Evolutionary conservation across 1,140 invertebrate species (phyloP), one percentile per base, ranked within the genome.

Genomic region (Bicyclus anynana): DNA sequence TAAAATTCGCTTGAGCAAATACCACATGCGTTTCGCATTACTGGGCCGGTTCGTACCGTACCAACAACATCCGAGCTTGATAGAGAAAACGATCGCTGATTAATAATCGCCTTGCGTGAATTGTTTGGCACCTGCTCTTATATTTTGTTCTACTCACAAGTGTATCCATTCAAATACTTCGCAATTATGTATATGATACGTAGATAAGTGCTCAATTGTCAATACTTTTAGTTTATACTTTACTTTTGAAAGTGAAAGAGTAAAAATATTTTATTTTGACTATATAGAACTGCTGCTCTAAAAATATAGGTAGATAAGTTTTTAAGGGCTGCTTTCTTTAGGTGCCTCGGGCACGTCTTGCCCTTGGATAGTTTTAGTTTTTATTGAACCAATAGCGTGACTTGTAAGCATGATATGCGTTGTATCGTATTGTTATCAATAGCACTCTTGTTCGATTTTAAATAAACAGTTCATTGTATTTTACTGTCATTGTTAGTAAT

Each of bases 1-100:
- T 67, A 67, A 65, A 44, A 77, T 70, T 73, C 69, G 69, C 69
- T 76, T 81, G 65, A 71, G 77, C 72, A 79, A 79, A 82, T 82
- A 80, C 74, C 77, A 76, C 67, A 74, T 68, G 59, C 67, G 76
- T 74, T 83, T 75, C 57, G 67, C 67, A 69, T 70, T 67, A 65
- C 38, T 66, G 52, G 58, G 67, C 74, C 70, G 67, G 78, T 80
- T 80, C 71, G 62, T 65, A 70, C 67, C 71, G 62, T 65, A 70
- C 67, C 64, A 67, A 68, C 62, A 53, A 65, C 67, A 67, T 69
- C 64, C 63, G 38, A 59, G 38, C 49, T 59, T 46, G 64, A 70
- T 67, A 76, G 77, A 78, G 80, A 84, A 86, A 86, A 80, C 80
- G 60, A 56, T 53, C 56, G 66, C 27, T 66, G 58, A 16, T 14